Evolutionary conservation across 2,113 vertebrate genomes (phyloP).

Genomic region (Lagopus muta): DNA sequence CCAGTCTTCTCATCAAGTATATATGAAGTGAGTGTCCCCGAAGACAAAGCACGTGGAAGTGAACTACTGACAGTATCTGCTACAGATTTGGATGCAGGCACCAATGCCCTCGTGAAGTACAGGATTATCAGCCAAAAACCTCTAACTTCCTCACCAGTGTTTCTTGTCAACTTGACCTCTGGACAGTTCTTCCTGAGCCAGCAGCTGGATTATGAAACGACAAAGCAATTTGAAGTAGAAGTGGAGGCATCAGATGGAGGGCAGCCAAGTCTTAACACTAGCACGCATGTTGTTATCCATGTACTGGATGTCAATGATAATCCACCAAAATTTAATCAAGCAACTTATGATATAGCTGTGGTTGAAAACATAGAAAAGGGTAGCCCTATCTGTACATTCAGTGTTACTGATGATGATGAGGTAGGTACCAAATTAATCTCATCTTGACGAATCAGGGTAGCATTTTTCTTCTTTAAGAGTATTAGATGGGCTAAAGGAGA

Average conservation of each 20-base stretch:
- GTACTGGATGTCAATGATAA: slow-evolving; percentile 81
- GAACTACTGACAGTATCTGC: slow-evolving; percentile 63
- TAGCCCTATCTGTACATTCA: slow-evolving; percentile 71
- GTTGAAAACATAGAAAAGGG: slow-evolving; percentile 78
- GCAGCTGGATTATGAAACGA: slow-evolving; percentile 75
- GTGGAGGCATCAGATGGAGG: slow-evolving; percentile 80
- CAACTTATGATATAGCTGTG: slow-evolving; percentile 63
- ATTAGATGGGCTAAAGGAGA: background rate
- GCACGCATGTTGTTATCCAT: slow-evolving; percentile 53
- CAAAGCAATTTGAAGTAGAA: slow-evolving; percentile 60
- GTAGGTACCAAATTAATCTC: slow-evolving; percentile 55
- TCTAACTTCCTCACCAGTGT: background rate
- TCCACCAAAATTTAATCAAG: slow-evolving; percentile 77
- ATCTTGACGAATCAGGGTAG: background rate
- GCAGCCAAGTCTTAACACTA: slow-evolving; percentile 45
- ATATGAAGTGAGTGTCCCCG: slow-evolving; percentile 59
- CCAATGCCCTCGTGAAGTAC: slow-evolving; percentile 70
- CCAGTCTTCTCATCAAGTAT: slow-evolving; percentile 64
- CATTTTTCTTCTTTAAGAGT: background rate
- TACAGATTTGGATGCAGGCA: slow-evolving; percentile 72
- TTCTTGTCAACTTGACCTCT: slow-evolving; percentile 56
- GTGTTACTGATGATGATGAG: slow-evolving; percentile 78
- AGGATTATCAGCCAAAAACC: slow-evolving; percentile 67
- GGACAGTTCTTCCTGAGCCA: slow-evolving; percentile 72
- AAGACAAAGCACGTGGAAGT: slow-evolving; percentile 44